Conservation (phyloP, 2,797 vertebrate species). For the Gobio occitaniae region DNA sequence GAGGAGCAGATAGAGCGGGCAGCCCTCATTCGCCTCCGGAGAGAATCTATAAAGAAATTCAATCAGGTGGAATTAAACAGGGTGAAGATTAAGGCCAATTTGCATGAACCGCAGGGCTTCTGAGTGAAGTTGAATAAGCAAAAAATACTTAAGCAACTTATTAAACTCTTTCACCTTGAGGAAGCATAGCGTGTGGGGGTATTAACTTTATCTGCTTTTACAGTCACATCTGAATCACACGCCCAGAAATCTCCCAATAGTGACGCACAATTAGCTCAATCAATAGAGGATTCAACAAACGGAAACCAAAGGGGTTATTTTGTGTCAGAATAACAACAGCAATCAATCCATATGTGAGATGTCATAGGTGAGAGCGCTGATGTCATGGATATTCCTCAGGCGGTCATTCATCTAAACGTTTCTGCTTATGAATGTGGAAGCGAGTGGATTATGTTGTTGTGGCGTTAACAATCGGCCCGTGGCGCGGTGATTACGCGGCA, state of each 20-base stretch:
- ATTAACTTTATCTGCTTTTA: slow-evolving; percentile 28
- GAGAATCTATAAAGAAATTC: slow-evolving; percentile 35
- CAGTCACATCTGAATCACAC: not conserved
- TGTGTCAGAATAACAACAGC: not conserved
- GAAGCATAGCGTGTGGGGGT: not conserved
- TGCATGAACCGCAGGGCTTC: slow-evolving; percentile 44
- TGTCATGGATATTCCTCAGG: not conserved
- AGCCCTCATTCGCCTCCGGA: not conserved
- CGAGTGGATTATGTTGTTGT: slow-evolving; percentile 1
- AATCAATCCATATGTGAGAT: not conserved
- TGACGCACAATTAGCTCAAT: not conserved
- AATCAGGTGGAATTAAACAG: slow-evolving; percentile 47
- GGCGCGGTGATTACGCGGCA: not conserved
- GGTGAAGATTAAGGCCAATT: slow-evolving; percentile 46
- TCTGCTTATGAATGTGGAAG: not conserved
- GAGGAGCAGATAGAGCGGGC: slow-evolving; percentile 4
- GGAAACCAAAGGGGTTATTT: not conserved
- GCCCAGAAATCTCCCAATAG: not conserved
- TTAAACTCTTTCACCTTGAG: slow-evolving; percentile 42
- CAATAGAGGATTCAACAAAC: slow-evolving; percentile 13
- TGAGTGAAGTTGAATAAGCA: slow-evolving; percentile 25
- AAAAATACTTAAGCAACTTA: slow-evolving; percentile 34
- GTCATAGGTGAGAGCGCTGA: not conserved
- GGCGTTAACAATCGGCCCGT: not conserved
- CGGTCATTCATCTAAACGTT: slow-evolving; percentile 5